Percentiles rank a stretch among this genome's conserved stretches.
Evolutionary conservation across 2,113 vertebrate genomes (phyloP).

Genomic region (Conger conger): DNA sequence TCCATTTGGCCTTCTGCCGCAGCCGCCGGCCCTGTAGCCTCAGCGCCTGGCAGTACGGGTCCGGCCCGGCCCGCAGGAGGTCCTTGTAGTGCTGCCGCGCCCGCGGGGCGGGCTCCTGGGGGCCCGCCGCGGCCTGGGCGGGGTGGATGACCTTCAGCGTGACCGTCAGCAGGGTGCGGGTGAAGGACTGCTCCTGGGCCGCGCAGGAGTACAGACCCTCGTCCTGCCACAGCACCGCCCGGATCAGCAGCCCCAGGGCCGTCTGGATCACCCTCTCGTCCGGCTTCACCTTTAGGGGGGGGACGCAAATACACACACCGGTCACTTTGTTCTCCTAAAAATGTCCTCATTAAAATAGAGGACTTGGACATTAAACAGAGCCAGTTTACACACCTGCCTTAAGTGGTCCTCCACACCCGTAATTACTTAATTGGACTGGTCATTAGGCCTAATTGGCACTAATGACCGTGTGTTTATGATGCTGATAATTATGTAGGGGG

Average conservation of each 20-base stretch:
- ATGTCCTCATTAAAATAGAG: background rate
- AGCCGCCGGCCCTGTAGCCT: constrained; percentile 86
- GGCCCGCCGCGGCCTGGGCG: constrained; percentile 77
- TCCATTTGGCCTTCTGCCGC: constrained; percentile 84
- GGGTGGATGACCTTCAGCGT: constrained; percentile 81
- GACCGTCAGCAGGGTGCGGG: constrained; percentile 80
- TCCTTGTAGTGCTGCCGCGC: constrained; percentile 85
- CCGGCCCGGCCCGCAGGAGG: constrained; percentile 85
- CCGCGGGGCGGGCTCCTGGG: constrained; percentile 42
- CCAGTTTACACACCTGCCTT: background rate
- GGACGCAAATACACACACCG: background rate
- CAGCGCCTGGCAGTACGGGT: constrained; percentile 93
- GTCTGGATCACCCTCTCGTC: constrained; percentile 88
- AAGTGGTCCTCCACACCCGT: background rate
- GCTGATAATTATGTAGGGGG: background rate
- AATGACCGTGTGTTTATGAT: background rate
- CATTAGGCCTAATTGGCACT: constrained; percentile 10
- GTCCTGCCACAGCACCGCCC: constrained; percentile 80
- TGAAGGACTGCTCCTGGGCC: constrained; percentile 89
- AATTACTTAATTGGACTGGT: background rate
- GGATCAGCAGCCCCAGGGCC: constrained; percentile 86
- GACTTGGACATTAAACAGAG: background rate
- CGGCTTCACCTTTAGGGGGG: constrained; percentile 71
- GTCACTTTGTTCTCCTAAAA: background rate
- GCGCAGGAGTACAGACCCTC: constrained; percentile 84